Percentiles rank a stretch among this genome's conserved stretches.
phyloP scores from a whole-genome alignment of 2,888 invertebrate genomes.

The Phaedon cochleariae region DNA sequence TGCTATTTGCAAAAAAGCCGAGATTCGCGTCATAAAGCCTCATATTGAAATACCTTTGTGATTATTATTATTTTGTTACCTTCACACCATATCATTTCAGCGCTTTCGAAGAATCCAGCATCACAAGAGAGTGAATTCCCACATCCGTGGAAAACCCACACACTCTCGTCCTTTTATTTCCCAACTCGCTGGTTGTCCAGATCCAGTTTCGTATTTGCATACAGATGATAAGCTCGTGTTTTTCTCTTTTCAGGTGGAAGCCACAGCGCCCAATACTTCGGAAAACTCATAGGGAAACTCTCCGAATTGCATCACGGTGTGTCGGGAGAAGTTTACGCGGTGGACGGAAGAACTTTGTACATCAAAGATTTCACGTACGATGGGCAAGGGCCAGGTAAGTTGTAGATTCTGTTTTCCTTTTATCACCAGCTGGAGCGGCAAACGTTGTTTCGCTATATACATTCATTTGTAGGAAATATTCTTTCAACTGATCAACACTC shows the following conservation, averaged over 20 bases:
- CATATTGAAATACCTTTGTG: no score
- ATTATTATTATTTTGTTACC: no score
- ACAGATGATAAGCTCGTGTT: neutral
- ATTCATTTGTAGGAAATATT: no score
- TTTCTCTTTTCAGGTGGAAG: constrained; percentile 37
- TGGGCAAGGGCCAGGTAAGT: constrained; percentile 86
- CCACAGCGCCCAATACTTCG: constrained; percentile 70
- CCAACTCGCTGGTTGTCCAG: neutral
- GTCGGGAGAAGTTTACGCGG: constrained; percentile 85
- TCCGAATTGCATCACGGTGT: constrained; percentile 85
- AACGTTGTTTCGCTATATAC: no score
- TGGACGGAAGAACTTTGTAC: constrained; percentile 87
- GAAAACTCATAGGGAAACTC: constrained; percentile 80
- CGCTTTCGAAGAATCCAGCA: no score
- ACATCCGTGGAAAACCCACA: neutral
- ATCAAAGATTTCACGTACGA: constrained; percentile 90
- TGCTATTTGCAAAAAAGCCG: no score
- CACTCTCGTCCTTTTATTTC: neutral
- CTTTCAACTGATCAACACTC: no score
- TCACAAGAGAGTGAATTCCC: neutral
- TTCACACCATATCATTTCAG: no score
- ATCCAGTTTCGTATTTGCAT: neutral
- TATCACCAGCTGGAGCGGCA: neutral
- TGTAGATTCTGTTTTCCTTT: neutral
- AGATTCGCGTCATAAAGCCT: no score